A percentile compares a stretch with the other conserved stretches of the same genome.
These are phyloP conservation scores for Cyclina sinensis DNA, from an alignment of 1,140 invertebrate species.

Conservation along the genomic window DNA sequence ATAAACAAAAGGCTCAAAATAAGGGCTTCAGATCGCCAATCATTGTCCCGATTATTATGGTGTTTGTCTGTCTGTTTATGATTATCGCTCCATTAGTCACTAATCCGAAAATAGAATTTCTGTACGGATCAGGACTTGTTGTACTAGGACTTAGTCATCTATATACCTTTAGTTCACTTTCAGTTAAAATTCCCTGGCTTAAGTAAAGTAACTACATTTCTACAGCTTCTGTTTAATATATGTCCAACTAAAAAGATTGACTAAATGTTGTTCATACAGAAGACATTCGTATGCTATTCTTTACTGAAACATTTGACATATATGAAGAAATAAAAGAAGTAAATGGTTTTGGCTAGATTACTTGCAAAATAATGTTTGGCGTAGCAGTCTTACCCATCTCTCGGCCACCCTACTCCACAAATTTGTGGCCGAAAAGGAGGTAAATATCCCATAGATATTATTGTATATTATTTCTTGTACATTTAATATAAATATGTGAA, in stretches of 20 bases:
- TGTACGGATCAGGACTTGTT: conserved; percentile 23
- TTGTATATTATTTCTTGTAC: too few species aligned
- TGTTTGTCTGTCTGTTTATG: not conserved
- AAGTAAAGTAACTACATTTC: not conserved
- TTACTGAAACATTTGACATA: too few species aligned
- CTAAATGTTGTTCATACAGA: too few species aligned
- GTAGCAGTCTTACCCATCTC: too few species aligned
- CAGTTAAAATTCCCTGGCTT: conserved; percentile 1
- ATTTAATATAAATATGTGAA: too few species aligned
- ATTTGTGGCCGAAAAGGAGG: too few species aligned
- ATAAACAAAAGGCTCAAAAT: not conserved
- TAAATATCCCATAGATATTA: too few species aligned
- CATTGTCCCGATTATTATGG: conserved; percentile 12
- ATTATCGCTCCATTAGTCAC: conserved; percentile 42
- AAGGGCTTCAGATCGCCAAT: conserved; percentile 3
- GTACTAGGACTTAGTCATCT: not conserved
- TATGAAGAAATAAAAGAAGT: too few species aligned
- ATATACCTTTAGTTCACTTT: conserved; percentile 39
- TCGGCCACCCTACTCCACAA: too few species aligned
- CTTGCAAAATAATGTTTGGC: too few species aligned
- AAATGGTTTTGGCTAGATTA: too few species aligned
- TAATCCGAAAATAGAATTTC: conserved; percentile 49
- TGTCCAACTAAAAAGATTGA: conserved; percentile 22
- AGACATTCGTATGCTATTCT: too few species aligned
- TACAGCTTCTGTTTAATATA: conserved; percentile 34